phyloP scores from a whole-genome alignment of 2,113 vertebrate species.

The Serilophus lunatus region DNA sequence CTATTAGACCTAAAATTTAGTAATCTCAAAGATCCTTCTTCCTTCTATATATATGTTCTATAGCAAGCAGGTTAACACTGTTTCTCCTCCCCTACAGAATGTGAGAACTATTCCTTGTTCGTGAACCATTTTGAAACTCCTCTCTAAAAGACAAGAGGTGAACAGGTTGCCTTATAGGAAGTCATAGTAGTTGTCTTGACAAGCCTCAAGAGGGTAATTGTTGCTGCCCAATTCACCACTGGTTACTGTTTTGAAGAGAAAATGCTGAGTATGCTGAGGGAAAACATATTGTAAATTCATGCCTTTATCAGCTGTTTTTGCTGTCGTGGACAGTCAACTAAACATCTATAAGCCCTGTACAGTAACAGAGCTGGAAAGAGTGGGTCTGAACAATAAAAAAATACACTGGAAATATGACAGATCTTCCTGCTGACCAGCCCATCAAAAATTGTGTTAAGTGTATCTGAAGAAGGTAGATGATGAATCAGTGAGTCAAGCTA shows the following conservation, averaged over 20 bases:
- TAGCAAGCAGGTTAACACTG: fast-evolving
- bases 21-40: neutral
- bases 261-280: neutral
- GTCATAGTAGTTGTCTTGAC: neutral
- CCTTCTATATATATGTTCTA: neutral
- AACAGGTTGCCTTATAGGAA: neutral
- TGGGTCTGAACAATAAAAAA: constrained; percentile 17
- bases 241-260: neutral
- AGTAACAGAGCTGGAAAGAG: neutral
- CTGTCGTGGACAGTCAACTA: neutral
- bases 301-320: neutral
- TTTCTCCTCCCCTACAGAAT: neutral
- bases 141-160: neutral
- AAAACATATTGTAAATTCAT: neutral
- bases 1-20: neutral
- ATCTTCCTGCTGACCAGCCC: neutral
- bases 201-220: neutral
- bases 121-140: neutral
- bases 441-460: neutral
- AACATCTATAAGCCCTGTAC: neutral
- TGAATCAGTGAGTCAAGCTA: neutral
- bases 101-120: neutral
- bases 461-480: neutral
- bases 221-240: neutral
- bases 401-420: neutral